Evolutionary conservation across 2,797 vertebrate species (phyloP), one percentile per base, ranked within the genome.

Genomic region (Bufotes viridis): DNA sequence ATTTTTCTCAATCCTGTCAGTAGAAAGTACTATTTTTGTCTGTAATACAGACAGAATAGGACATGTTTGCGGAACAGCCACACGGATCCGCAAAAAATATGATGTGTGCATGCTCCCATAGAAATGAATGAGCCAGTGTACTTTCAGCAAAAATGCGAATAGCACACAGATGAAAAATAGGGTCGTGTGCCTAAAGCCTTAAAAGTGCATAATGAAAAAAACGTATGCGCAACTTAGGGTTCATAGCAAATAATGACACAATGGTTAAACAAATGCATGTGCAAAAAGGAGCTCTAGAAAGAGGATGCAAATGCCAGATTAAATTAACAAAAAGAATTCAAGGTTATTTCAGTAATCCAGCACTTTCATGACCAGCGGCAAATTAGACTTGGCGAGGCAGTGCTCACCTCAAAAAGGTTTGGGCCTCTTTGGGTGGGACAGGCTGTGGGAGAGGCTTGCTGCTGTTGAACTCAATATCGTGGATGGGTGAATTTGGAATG

Each of bases 341-440:
- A 79, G 81, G 63, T 42, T 75, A 22, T 92, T 91, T 81, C 92
- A 90, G 78, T 91, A 93, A 90, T 91, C 91, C 89, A 90, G 91
- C 89, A 90, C 89, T 91, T 82, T 82, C 72, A 82, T 61, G 80
- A 87, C 84, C 84, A 89, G 74, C 61, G 22, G 76, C 85, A 65
- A 42, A 34, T 53, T 49, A 65, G 70, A 69, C 42, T 42, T 94
- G 94, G 95, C 95, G 93, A 96, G 97, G 94, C 93, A 88, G 90
- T 92, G 96, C 98, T 99, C 98, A 99, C 98, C 98, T 99, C 98
- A 97, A 96, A 96, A 97, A 96, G 93, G 96, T 97, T 98, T 98
- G 99, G 97, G 97, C 94, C 95, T 99, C 97, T 96, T 97, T 97
- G 94, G 97, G 97, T 96, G 97, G 97, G 96, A 97, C 90, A 95